Percentiles rank a stretch among this genome's conserved stretches.
Conservation (phyloP, 1,140 invertebrate genomes). For the Pygmarrhopalites habei region DNA sequence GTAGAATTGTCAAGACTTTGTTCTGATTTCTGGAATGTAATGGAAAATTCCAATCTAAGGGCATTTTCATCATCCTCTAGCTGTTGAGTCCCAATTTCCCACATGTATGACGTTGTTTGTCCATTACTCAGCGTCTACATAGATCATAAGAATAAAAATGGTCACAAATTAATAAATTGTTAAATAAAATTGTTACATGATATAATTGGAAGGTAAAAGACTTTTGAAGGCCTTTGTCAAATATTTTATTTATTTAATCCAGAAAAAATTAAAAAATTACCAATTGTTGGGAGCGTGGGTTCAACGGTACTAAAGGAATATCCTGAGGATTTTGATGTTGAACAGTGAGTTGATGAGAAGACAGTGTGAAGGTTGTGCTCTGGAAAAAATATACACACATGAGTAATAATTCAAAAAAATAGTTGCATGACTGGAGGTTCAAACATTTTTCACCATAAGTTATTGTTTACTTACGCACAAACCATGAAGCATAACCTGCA, state of each 20-base stretch:
- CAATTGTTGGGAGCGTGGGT: conserved; percentile 46
- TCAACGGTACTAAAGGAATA: conserved; percentile 56
- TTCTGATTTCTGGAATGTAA: conserved; percentile 12
- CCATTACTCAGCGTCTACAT: conserved; percentile 51
- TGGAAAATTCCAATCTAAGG: conserved; percentile 34
- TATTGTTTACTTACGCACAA: too few species aligned
- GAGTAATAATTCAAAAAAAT: too few species aligned
- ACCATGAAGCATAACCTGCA: conserved; percentile 68
- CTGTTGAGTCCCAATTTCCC: conserved; percentile 58
- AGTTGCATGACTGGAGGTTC: too few species aligned
- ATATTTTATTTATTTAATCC: not conserved
- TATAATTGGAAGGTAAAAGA: too few species aligned
- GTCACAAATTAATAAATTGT: too few species aligned
- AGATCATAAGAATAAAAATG: conserved; percentile 1
- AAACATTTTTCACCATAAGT: too few species aligned
- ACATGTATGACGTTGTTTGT: conserved; percentile 70
- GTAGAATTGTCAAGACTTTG: too few species aligned
- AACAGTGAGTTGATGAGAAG: conserved; percentile 52
- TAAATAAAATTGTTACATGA: too few species aligned
- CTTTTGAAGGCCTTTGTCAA: too few species aligned
- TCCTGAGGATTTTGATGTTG: conserved; percentile 43
- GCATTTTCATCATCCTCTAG: conserved; percentile 47
- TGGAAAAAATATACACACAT: too few species aligned
- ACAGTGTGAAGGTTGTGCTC: conserved; percentile 52
- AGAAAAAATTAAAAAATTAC: conserved; percentile 34